Evolutionary conservation across 2,888 invertebrate genomes (phyloP), one percentile per base, ranked within the genome.

Genomic region (Barypeithes pellucidus): DNA sequence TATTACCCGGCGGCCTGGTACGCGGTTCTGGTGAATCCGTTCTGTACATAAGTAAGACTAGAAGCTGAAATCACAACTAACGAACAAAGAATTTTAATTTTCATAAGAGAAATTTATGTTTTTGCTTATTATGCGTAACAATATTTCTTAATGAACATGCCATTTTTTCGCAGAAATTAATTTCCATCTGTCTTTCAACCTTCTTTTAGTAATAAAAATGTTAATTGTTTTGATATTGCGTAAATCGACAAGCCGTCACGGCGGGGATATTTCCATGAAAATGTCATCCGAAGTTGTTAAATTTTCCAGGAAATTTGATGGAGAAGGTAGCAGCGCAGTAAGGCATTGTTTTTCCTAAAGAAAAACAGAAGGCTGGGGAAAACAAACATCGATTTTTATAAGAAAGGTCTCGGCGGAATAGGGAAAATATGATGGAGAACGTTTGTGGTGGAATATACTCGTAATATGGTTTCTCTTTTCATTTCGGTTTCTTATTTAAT

Each of bases 351-450:
- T 61, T 61, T 22, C 24, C 7, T 36, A 39, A 43, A 45, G 61
- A 24, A 61, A 45, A 45, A 45, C 61, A 61, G 16, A 2, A 8
- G n/a, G 29, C 61, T 41, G 14, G 60, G 43, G 61, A 29, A 61
- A 60, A 41, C 41, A 60, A 61, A 60, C 60, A 60, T 24, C 29
- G 61, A 12, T 24, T 43, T 43, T 29, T 45, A 61, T 43, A 43
- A 61, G 61, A 61, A 61, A 45, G 29, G 45, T 41, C 20, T 12
- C 24, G 29, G 16, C 43, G 45, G 29, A 16, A 61, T 45, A 16
- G 14, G 14, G 45, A 43, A 57, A 57, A 16, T 54, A 54, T 54
- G 16, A n/a, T 29, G 47, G 47, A 20, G 12, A 7, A 22, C 22
- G 50, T 50, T 50, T 24, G 22, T 50, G n/a, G 12, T 24, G 33